phyloP scores from a whole-genome alignment of 2,888 invertebrate genomes.

The Syritta pipiens region DNA sequence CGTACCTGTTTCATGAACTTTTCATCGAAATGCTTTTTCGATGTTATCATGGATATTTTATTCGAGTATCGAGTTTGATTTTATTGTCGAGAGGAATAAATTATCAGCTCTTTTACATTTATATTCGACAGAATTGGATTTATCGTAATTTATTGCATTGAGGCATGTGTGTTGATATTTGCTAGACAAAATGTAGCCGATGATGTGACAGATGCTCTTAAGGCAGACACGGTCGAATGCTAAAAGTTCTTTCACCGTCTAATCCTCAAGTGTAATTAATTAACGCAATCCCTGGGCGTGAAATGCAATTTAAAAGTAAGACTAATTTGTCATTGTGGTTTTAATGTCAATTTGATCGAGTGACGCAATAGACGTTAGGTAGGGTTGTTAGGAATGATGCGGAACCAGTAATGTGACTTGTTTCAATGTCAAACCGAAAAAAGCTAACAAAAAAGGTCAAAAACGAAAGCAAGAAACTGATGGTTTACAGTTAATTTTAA shows the following conservation, averaged over 20 bases:
- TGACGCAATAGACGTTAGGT: constrained; percentile 13
- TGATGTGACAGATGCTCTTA: not conserved
- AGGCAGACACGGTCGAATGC: no score
- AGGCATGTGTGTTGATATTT: not conserved
- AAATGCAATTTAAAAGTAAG: constrained; percentile 8
- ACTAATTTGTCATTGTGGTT: not conserved
- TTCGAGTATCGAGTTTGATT: not conserved
- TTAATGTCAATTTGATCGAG: constrained; percentile 12
- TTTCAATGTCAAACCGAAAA: constrained; percentile 14
- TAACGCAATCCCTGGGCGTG: not conserved
- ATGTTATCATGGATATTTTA: not conserved
- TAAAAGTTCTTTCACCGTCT: not conserved
- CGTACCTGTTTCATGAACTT: not conserved
- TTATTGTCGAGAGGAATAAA: not conserved
- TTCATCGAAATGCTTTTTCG: not conserved
- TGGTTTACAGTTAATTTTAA: no score
- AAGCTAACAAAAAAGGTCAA: no score
- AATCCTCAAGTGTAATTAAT: not conserved
- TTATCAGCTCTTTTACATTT: constrained; percentile 5
- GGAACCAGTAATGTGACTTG: not conserved
- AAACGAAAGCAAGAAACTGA: no score
- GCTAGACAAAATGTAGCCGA: not conserved
- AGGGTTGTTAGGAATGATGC: not conserved
- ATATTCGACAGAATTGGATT: constrained; percentile 16
- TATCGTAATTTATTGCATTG: constrained; percentile 18